Percentiles rank a stretch among this genome's conserved stretches.
phyloP scores from a whole-genome alignment of 2,888 invertebrate genomes.

The Laothoe populi region DNA sequence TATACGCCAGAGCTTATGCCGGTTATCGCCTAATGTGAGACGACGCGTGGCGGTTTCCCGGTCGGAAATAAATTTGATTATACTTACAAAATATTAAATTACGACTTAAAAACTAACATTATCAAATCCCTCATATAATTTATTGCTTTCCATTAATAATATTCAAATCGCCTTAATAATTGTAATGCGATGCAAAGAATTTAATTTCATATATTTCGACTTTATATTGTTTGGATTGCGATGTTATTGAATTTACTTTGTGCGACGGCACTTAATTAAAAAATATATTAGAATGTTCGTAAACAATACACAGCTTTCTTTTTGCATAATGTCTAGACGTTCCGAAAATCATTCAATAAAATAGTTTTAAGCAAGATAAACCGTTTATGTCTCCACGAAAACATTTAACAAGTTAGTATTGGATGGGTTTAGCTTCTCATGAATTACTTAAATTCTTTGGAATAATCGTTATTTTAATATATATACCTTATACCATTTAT shows the following conservation, averaged over 20 bases:
- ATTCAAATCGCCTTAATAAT: constrained; percentile 11
- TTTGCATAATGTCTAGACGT: too few species aligned
- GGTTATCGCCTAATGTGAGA: constrained; percentile 65
- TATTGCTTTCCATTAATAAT: constrained; percentile 13
- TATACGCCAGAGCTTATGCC: constrained; percentile 53
- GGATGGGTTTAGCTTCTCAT: background rate
- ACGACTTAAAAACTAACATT: constrained; percentile 23
- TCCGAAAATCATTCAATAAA: constrained; percentile 2
- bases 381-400: background rate
- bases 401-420: background rate
- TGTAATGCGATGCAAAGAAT: background rate
- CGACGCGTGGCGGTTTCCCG: constrained; percentile 63
- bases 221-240: constrained; percentile 7
- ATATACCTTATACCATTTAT: too few species aligned
- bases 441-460: background rate
- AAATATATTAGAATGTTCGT: background rate
- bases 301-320: background rate
- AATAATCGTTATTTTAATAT: background rate
- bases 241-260: constrained; percentile 5
- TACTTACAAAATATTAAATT: constrained; percentile 19
- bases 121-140: constrained; percentile 13
- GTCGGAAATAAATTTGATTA: constrained; percentile 19
- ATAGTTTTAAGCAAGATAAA: constrained; percentile 4
- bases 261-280: background rate
- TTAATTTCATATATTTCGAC: constrained; percentile 9